Evolutionary conservation across 2,888 invertebrate genomes (phyloP).

Genomic region (Operophtera brumata): DNA sequence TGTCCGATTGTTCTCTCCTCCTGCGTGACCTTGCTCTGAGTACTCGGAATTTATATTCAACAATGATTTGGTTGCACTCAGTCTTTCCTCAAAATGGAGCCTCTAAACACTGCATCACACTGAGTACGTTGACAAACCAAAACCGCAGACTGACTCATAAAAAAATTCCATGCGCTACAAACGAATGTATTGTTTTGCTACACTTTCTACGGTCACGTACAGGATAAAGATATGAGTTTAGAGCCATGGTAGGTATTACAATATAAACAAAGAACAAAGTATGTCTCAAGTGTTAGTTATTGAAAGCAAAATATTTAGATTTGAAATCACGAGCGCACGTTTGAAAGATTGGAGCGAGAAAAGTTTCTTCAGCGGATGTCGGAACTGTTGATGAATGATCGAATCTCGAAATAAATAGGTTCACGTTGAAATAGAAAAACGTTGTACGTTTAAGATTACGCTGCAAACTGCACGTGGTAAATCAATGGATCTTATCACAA

Average conservation of each 20-base stretch:
- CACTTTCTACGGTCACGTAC: constrained; percentile 49
- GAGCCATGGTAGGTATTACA: constrained; percentile 12
- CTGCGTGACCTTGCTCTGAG: neutral
- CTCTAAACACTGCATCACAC: constrained; percentile 48
- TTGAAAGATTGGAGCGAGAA: constrained; percentile 13
- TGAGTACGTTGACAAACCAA: constrained; percentile 35
- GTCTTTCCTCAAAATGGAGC: constrained; percentile 45
- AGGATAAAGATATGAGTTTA: constrained; percentile 31
- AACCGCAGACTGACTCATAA: constrained; percentile 47
- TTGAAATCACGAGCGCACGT: constrained; percentile 25
- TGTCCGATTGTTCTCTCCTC: neutral
- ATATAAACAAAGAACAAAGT: constrained; percentile 23
- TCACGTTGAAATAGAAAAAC: too few relatives aligned
- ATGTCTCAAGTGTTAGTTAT: constrained; percentile 22
- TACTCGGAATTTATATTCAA: constrained; percentile 35
- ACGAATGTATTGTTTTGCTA: constrained; percentile 34
- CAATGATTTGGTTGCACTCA: constrained; percentile 35
- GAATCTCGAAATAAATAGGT: neutral
- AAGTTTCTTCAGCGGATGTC: constrained; percentile 18
- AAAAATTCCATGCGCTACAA: constrained; percentile 33
- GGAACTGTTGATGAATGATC: constrained; percentile 15
- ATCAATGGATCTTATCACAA: constrained; percentile 46
- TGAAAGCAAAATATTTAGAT: constrained; percentile 27
- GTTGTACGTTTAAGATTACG: neutral
- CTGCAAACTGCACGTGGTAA: constrained; percentile 6